Evolutionary conservation across 2,888 invertebrate species (phyloP).

Genomic region (Mythimna vitellina): DNA sequence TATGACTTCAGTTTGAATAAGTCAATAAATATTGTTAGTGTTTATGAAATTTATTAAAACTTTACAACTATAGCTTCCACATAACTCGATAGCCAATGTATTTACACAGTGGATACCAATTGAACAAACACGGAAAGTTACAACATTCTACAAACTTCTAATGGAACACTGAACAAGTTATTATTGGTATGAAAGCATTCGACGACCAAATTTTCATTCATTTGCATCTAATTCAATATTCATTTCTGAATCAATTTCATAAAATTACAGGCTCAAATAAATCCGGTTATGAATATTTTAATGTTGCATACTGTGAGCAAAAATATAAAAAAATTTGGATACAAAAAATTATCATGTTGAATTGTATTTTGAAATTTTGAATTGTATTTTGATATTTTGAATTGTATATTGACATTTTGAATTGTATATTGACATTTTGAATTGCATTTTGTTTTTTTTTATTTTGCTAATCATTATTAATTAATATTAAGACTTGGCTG

Average conservation of each 20-base stretch:
- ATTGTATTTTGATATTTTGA: no score
- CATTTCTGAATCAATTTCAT: conserved; percentile 27
- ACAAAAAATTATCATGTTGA: not conserved
- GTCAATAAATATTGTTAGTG: not conserved
- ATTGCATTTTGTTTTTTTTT: no score
- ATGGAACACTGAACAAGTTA: conserved; percentile 44
- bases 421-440: no score
- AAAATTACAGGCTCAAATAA: conserved; percentile 18
- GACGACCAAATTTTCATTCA: conserved; percentile 45
- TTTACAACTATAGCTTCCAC: conserved; percentile 4
- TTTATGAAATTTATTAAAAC: not conserved
- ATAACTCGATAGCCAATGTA: conserved; percentile 42
- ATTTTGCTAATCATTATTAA: no score
- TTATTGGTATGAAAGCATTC: conserved; percentile 35
- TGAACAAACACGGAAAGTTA: conserved; percentile 50
- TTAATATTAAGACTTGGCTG: no score
- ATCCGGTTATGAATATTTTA: not conserved
- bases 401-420: no score
- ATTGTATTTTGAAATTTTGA: no score
- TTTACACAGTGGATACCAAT: conserved; percentile 45
- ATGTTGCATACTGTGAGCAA: not conserved
- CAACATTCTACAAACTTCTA: conserved; percentile 33
- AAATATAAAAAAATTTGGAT: conserved; percentile 2
- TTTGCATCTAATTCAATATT: conserved; percentile 58
- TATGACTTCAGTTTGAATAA: not conserved